Evolutionary conservation across 2,113 vertebrate genomes (phyloP).

Genomic region (Pipa parva): DNA sequence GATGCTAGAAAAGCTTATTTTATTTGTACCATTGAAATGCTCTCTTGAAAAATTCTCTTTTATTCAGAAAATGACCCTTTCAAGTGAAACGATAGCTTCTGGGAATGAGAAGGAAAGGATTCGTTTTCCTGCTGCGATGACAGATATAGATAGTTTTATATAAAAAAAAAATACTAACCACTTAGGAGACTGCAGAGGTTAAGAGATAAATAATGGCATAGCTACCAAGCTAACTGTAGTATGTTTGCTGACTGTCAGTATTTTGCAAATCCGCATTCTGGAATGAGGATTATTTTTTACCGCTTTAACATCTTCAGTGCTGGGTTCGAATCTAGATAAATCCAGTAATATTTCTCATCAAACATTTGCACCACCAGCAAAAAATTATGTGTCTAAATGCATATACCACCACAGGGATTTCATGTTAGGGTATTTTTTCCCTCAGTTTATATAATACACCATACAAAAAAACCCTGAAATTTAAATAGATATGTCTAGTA

Average conservation of each 20-base stretch:
- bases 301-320: background rate
- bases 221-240: background rate
- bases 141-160: constrained; percentile 45
- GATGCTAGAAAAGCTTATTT: constrained; percentile 9
- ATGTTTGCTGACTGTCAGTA: background rate
- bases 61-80: constrained; percentile 49
- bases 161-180: constrained; percentile 45
- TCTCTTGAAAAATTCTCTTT: constrained; percentile 39
- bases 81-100: constrained; percentile 52
- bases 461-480: too few relatives aligned
- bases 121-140: constrained; percentile 44
- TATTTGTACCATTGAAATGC: constrained; percentile 23
- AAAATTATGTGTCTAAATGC: too few relatives aligned
- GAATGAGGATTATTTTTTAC: background rate
- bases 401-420: too few relatives aligned
- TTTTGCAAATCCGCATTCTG: constrained; percentile 4
- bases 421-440: too few relatives aligned
- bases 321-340: too few relatives aligned
- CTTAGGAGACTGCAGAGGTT: constrained; percentile 28
- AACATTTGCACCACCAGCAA: background rate
- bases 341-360: too few relatives aligned
- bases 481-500: too few relatives aligned
- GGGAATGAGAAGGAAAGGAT: constrained; percentile 48
- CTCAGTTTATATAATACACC: too few relatives aligned
- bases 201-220: constrained; percentile 12